Evolutionary conservation across 2,888 invertebrate species (phyloP).

Genomic region (Sinhomidia bicolor): DNA sequence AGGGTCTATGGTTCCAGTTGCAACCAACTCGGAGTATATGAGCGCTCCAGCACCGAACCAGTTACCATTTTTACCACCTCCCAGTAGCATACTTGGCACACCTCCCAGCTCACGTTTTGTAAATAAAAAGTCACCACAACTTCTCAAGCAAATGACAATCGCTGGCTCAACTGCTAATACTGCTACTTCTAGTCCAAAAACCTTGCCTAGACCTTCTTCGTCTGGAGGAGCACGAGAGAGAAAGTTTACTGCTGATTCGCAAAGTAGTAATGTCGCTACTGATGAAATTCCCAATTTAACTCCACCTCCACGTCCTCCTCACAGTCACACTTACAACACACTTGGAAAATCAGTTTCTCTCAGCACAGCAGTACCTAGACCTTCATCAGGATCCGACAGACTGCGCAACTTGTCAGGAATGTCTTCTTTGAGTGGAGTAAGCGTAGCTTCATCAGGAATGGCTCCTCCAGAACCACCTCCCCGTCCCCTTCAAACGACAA

Average conservation of each 20-base stretch:
- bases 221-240: slow-evolving; percentile 55
- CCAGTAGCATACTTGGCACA: slow-evolving; percentile 64
- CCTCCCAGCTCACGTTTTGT: slow-evolving; percentile 69
- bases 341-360: slow-evolving; percentile 58
- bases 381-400: slow-evolving; percentile 76
- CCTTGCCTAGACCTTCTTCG: slow-evolving; percentile 73
- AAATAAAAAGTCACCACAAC: slow-evolving; percentile 78
- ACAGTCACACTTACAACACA: slow-evolving; percentile 51
- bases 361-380: slow-evolving; percentile 78
- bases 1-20: slow-evolving; percentile 37
- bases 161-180: slow-evolving; percentile 62
- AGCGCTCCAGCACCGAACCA: slow-evolving; percentile 20
- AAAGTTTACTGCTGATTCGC: slow-evolving; percentile 75
- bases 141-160: slow-evolving; percentile 80
- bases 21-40: slow-evolving; percentile 76
- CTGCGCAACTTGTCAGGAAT: slow-evolving; percentile 67
- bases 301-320: slow-evolving; percentile 79
- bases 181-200: slow-evolving; percentile 78
- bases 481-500: slow-evolving; percentile 82
- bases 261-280: slow-evolving; percentile 40
- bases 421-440: slow-evolving; percentile 53
- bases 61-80: slow-evolving; percentile 68
- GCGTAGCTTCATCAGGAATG: slow-evolving; percentile 25
- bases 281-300: slow-evolving; percentile 79
- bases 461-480: slow-evolving; percentile 87